A percentile compares a stretch with the other conserved stretches of the same genome.
phyloP scores from a whole-genome alignment of 2,797 vertebrate species.

The Enteromius afrohamiltoni region DNA sequence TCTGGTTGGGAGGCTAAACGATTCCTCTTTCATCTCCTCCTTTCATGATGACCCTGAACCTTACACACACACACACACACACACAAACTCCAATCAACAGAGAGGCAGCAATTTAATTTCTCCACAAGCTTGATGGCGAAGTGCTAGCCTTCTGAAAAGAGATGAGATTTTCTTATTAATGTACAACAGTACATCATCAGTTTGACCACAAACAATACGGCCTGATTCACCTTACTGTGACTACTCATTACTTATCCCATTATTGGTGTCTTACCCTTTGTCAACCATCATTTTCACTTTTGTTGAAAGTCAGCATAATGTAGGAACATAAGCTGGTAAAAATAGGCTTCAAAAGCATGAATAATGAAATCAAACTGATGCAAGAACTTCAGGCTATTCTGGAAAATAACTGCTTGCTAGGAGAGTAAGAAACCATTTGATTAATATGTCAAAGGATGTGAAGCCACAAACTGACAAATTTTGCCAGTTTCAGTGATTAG shows the following conservation, averaged over 20 bases:
- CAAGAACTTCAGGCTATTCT: not conserved
- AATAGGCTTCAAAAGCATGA: not conserved
- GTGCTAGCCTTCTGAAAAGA: constrained; percentile 11
- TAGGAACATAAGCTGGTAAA: not conserved
- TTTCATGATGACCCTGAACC: constrained; percentile 32
- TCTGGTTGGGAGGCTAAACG: constrained; percentile 25
- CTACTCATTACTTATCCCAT: constrained; percentile 38
- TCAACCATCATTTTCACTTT: constrained; percentile 22
- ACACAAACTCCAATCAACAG: constrained; percentile 25
- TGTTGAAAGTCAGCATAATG: not conserved
- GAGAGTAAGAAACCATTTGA: not conserved
- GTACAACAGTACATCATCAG: constrained; percentile 19
- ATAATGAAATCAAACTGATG: not conserved
- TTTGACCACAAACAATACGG: constrained; percentile 40
- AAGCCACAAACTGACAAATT: not conserved
- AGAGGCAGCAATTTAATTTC: constrained; percentile 8
- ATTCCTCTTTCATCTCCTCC: constrained; percentile 28
- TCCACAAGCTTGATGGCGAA: constrained; percentile 19
- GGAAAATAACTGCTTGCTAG: not conserved
- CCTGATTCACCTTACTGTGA: constrained; percentile 26
- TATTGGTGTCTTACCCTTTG: constrained; percentile 37
- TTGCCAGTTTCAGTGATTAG: not conserved
- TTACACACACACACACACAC: not conserved
- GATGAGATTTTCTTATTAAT: constrained; percentile 42
- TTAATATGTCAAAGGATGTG: not conserved